Base-by-base conservation (phyloP, 30 jellyfish, hydroid and myxozoan species). In the Cassiopea xamachana region DNA sequence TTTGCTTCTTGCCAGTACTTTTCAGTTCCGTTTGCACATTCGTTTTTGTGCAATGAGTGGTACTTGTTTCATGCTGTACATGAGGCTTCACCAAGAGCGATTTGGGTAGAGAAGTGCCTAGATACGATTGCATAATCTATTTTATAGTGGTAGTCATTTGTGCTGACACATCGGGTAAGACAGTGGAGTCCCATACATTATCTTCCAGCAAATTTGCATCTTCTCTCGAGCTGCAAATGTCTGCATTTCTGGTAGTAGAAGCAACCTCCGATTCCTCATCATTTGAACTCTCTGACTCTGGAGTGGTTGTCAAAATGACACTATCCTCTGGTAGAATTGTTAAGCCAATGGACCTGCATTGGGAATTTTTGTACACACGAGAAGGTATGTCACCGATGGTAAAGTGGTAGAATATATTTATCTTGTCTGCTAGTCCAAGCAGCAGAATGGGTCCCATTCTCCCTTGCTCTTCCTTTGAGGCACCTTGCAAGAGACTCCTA, bases 321-420 rank as follows among this genome's bases (percentile, higher is more conserved):
- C 5, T 13, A 19, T 51, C 87, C 15, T 78, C 75, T 1, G 87
- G 87, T 15, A 78, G 43, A 2, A 78, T 78, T 48, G 77, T 47
- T 7, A 16, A 60, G 10, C 48, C 39, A 46, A 78, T 4, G 46
- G 46, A 12, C 2, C 15, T 59, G 9, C 48, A 45, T 19, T 58
- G 76, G 1, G 76, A 15, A 48, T 60, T 60, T 16, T 75, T 58
- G 48, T 78, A 78, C 1, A 78, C 55, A 17, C 87, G 75, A 16
- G 51, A 78, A 16, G 87, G 87, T 16, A 78, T 78, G 55, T 78
- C 87, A 78, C 51, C 87, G 39, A 78, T 78, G 16, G 87, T 78
- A 48, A 62, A 58, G 18, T 78, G 87, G 7, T 60, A 78, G 2
- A 75, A 48, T 16, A 48, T 78, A 8, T 78, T 78, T 3, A 78